Evolutionary conservation across 2,888 invertebrate species (phyloP).

Genomic region (Lissonota sp.): DNA sequence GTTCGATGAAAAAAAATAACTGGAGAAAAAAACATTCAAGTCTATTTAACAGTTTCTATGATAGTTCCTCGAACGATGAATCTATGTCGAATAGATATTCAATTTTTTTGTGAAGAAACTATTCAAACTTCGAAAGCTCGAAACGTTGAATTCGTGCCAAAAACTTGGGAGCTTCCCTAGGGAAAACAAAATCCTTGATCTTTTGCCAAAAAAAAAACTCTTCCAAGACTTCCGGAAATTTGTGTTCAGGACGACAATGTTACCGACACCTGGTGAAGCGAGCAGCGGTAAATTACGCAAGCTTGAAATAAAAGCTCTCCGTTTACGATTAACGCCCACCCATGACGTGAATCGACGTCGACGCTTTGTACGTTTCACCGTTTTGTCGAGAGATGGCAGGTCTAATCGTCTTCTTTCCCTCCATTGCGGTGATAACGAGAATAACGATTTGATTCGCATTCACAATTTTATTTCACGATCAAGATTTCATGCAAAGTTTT

Average conservation of each 20-base stretch:
- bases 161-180: neutral
- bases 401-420: neutral
- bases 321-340: constrained; percentile 20
- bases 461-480: too few relatives aligned
- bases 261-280: constrained; percentile 49
- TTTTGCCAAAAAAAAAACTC: constrained; percentile 33
- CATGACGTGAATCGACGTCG: constrained; percentile 12
- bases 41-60: too few relatives aligned
- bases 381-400: constrained; percentile 49
- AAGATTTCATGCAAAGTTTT: too few relatives aligned
- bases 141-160: neutral
- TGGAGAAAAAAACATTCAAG: too few relatives aligned
- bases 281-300: constrained; percentile 45
- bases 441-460: neutral
- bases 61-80: too few relatives aligned
- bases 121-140: neutral
- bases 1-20: too few relatives aligned
- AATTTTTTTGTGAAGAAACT: too few relatives aligned
- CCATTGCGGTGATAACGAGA: constrained; percentile 22
- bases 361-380: neutral
- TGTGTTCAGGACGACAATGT: constrained; percentile 40
- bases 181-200: constrained; percentile 27
- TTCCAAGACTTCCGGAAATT: constrained; percentile 50
- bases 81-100: too few relatives aligned
- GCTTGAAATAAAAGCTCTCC: constrained; percentile 10